phyloP scores from a whole-genome alignment of 2,888 invertebrate genomes.

The Odontothrips loti region DNA sequence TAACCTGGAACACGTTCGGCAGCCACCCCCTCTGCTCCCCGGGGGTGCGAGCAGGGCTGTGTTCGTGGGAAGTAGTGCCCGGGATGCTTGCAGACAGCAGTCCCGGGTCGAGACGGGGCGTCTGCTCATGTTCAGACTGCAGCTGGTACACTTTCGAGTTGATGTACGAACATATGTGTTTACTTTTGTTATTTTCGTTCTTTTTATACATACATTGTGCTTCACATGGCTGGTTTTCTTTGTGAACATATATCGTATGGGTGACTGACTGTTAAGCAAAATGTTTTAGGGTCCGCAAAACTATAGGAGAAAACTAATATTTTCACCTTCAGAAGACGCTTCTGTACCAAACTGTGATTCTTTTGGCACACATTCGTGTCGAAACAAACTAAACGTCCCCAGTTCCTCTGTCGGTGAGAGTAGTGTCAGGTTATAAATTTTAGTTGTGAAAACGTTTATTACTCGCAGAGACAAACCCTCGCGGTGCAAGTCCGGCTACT shows the following conservation, averaged over 20 bases:
- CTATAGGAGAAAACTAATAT: background rate
- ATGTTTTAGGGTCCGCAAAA: slow-evolving; percentile 22
- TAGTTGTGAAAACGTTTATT: slow-evolving; percentile 17
- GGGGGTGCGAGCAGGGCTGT: too few relatives aligned
- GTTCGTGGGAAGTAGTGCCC: background rate
- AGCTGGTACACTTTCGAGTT: background rate
- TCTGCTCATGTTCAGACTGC: slow-evolving; percentile 16
- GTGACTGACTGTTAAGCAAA: slow-evolving; percentile 26
- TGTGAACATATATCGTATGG: slow-evolving; percentile 25
- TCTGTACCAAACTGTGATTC: slow-evolving; percentile 26
- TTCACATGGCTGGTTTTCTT: slow-evolving; percentile 23
- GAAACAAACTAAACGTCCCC: slow-evolving; percentile 20
- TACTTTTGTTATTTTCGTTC: background rate
- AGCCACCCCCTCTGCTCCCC: too few relatives aligned
- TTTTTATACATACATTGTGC: slow-evolving; percentile 12
- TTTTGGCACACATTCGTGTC: slow-evolving; percentile 12
- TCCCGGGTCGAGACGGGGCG: background rate
- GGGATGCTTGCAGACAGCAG: background rate
- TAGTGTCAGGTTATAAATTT: slow-evolving; percentile 23
- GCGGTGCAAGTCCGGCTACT: slow-evolving; percentile 16
- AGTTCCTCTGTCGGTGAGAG: slow-evolving; percentile 25
- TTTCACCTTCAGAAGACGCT: slow-evolving; percentile 26
- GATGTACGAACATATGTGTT: background rate
- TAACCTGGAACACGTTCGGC: background rate
- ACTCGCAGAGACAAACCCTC: slow-evolving; percentile 19